These are phyloP conservation scores for Hycleus cichorii DNA, from an alignment of 1,140 invertebrate genomes.

Conservation along the genomic window DNA sequence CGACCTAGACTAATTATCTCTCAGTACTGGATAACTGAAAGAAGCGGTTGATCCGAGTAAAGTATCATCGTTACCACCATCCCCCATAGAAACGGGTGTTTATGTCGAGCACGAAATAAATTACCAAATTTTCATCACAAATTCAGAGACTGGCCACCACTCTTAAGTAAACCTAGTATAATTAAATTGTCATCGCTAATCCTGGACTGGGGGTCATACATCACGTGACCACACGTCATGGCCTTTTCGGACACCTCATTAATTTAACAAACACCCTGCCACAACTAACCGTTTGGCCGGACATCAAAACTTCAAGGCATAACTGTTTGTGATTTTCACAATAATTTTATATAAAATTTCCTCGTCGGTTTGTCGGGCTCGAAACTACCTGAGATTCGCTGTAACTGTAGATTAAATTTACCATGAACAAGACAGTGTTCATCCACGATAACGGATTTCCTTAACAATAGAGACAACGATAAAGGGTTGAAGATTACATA, in stretches of 20 bases:
- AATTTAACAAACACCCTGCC: constrained; percentile 21
- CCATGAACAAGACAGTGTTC: constrained; percentile 25
- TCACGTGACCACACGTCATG: constrained; percentile 35
- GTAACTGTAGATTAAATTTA: constrained; percentile 21
- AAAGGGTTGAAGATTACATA: constrained; percentile 20
- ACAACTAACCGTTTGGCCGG: background rate
- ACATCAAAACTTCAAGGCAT: too few relatives aligned
- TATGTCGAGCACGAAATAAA: constrained; percentile 3
- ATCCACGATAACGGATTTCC: constrained; percentile 26
- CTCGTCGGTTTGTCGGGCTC: too few relatives aligned
- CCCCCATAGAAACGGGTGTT: constrained; percentile 3
- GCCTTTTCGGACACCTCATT: constrained; percentile 30
- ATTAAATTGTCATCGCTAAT: constrained; percentile 35
- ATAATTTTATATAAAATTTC: too few relatives aligned
- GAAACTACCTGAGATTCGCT: constrained; percentile 20
- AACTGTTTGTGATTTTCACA: too few relatives aligned
- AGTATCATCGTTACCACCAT: constrained; percentile 14
- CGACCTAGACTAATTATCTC: constrained; percentile 20
- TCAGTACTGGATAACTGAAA: constrained; percentile 10
- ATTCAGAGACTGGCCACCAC: background rate
- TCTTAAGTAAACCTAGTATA: constrained; percentile 3
- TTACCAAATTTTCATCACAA: constrained; percentile 8
- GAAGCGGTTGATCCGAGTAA: constrained; percentile 16
- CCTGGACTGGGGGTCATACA: constrained; percentile 31
- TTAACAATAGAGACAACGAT: constrained; percentile 19